Evolutionary conservation across 2,113 vertebrate species (phyloP).

Genomic region (Catharus bicknelli): DNA sequence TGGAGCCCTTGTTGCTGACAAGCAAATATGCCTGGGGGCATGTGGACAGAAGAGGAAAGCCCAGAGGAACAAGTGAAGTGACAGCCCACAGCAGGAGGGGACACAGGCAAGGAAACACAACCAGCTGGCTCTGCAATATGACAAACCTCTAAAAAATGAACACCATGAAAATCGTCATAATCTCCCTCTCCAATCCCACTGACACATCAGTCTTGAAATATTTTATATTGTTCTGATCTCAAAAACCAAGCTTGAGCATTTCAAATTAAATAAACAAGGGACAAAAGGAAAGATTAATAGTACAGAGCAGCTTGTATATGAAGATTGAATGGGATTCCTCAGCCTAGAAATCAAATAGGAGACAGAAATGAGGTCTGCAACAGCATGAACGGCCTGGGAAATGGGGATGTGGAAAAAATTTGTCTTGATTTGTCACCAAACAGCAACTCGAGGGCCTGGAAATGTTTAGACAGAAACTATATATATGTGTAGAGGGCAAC

Average conservation of each 20-base stretch:
- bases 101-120: neutral
- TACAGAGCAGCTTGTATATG: neutral
- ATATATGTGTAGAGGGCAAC: neutral
- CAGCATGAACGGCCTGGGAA: neutral
- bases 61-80: neutral
- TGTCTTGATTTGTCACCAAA: no score
- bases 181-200: neutral
- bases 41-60: neutral
- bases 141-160: neutral
- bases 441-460: neutral
- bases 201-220: neutral
- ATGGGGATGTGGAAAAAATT: neutral
- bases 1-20: neutral
- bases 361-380: neutral
- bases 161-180: neutral
- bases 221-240: neutral
- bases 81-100: neutral
- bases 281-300: neutral
- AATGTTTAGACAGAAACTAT: neutral
- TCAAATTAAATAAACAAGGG: neutral
- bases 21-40: neutral
- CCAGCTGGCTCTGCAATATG: neutral
- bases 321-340: neutral
- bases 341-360: neutral
- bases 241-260: neutral